Base-by-base conservation (phyloP, 2,888 invertebrate genomes). In the Plagodis dolabraria region DNA sequence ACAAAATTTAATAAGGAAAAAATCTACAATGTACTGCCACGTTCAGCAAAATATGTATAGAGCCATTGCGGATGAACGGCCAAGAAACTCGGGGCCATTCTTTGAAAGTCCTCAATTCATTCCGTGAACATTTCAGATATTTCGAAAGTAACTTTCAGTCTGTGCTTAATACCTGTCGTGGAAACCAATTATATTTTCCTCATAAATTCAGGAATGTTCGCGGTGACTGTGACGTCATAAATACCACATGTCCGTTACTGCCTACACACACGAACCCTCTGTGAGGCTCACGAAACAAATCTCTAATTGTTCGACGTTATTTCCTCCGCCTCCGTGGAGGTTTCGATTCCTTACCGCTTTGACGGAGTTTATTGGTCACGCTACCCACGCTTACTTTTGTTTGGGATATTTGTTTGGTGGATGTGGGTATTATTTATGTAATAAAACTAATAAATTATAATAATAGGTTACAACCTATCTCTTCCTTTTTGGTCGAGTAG, bases 171-270 rank as follows among this genome's bases (percentile, higher is more conserved):
- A 38, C 38, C 42, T 12, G n/a, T 46, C 38, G 33, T 34, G 63
- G 50, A 51, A 54, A 44, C 57, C 66, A 66, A 63, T 68, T 63
- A 54, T 46, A 57, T 47, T 40, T 47, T 61, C 46, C 48, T 11
- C 55, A 45, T 43, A 35, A 7, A 42, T 42, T 42, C 42, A 42
- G 10, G 44, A 53, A 58, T 45, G 34, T 7, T 46, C 44, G 0
- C 7, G 44, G 10, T 47, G 12, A 45, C 61, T 53, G 57, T 61
- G 66, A 63, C 56, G 63, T 59, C 56, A 63, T 67, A 53, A 64
- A 68, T 69, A 69, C 60, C 72, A 71, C 65, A 65, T 71, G 67
- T 74, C 70, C 63, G 54, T 70, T 71, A 74, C 69, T 67, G 70
- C 69, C 64, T 56, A 36, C 45, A 45, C 60, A 56, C 74, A 73